phyloP scores from a whole-genome alignment of 2,797 vertebrate genomes.

The Sebastes aleutianus region DNA sequence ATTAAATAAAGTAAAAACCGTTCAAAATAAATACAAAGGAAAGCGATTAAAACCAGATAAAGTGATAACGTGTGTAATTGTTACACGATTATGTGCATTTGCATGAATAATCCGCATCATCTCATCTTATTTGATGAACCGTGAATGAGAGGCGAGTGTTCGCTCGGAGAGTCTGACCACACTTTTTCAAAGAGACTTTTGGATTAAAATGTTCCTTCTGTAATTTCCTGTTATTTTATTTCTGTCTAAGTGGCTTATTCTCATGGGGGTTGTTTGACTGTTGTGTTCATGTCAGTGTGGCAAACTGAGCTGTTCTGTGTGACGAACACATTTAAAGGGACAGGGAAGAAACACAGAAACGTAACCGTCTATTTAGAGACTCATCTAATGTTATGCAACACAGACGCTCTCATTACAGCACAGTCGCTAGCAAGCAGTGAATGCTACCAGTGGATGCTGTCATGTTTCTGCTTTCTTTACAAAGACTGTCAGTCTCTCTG shows the following conservation, averaged over 20 bases:
- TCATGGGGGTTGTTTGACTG: conserved; percentile 58
- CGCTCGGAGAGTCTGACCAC: conserved; percentile 18
- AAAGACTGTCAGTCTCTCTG: conserved; percentile 29
- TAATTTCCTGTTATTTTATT: conserved; percentile 70
- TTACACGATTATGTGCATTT: background rate
- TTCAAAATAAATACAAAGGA: background rate
- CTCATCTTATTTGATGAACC: background rate
- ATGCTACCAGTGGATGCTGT: conserved; percentile 17
- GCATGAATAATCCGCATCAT: background rate
- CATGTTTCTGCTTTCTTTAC: conserved; percentile 3
- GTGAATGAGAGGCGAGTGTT: conserved; percentile 1
- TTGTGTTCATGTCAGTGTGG: conserved; percentile 60
- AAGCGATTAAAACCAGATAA: background rate
- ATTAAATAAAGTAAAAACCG: too few species aligned
- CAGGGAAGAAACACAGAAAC: background rate
- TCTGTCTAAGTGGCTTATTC: conserved; percentile 60
- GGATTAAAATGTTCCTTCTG: conserved; percentile 58
- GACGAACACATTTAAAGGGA: conserved; percentile 48
- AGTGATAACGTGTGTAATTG: background rate
- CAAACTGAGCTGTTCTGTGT: conserved; percentile 32
- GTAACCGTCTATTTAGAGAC: background rate
- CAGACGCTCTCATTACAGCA: background rate
- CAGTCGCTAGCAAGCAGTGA: background rate
- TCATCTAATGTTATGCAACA: conserved; percentile 4
- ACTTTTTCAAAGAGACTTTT: conserved; percentile 49